These are phyloP conservation scores for Tympanoctomys barrerae DNA, from an alignment of 2,797 vertebrate genomes.

Conservation along the genomic window DNA sequence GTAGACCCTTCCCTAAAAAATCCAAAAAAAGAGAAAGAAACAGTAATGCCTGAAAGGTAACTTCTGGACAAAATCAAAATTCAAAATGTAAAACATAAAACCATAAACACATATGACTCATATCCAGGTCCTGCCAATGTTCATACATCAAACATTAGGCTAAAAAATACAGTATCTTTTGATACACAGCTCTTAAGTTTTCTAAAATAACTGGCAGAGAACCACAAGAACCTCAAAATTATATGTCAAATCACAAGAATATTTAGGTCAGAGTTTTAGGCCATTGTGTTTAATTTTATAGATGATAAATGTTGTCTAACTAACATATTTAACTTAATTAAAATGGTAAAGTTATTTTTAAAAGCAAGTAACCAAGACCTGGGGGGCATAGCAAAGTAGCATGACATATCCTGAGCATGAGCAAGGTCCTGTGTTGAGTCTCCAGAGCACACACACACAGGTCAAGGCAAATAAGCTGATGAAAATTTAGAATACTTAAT, in stretches of 20 bases:
- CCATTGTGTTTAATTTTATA: slow-evolving; percentile 34
- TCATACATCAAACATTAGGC: slow-evolving; percentile 24
- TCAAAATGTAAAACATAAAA: slow-evolving; percentile 27
- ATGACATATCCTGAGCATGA: not conserved
- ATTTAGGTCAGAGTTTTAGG: slow-evolving; percentile 40
- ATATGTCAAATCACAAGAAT: slow-evolving; percentile 6
- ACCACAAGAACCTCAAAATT: slow-evolving; percentile 42
- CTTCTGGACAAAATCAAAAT: slow-evolving; percentile 17
- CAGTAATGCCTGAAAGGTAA: slow-evolving; percentile 2
- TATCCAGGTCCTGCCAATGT: not conserved
- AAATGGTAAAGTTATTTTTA: slow-evolving; percentile 44
- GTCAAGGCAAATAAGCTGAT: slow-evolving; percentile 3
- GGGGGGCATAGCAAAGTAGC: not conserved
- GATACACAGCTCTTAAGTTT: not conserved
- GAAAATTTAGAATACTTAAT: slow-evolving; percentile 48
- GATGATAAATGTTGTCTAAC: slow-evolving; percentile 8
- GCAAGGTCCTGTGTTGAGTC: not conserved
- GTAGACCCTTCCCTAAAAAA: too few relatives aligned
- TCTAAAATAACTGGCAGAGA: slow-evolving; percentile 26
- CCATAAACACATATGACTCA: not conserved
- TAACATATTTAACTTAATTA: slow-evolving; percentile 9
- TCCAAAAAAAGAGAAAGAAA: not conserved
- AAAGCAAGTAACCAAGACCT: slow-evolving; percentile 49
- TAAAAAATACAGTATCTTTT: not conserved
- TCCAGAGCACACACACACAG: not conserved